Evolutionary conservation across 2,888 invertebrate species (phyloP).

Genomic region (Lamproptera curius): DNA sequence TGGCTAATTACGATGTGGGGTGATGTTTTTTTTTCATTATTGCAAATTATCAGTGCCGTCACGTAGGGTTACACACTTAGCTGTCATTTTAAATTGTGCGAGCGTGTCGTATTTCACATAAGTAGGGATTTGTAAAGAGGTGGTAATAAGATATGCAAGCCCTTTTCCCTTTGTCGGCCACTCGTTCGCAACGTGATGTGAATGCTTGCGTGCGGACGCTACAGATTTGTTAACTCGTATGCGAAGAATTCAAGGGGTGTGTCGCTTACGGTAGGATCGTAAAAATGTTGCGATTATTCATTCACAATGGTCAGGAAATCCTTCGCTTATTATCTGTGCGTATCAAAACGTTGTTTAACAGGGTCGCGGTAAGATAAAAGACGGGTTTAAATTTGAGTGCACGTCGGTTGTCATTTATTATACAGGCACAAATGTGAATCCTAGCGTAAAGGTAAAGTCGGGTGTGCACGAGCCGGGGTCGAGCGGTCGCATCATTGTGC

Average conservation of each 20-base stretch:
- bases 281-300: conserved; percentile 29
- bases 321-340: background rate
- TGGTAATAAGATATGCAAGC: conserved; percentile 76
- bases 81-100: conserved; percentile 61
- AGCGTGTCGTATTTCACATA: conserved; percentile 68
- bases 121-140: conserved; percentile 74
- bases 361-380: conserved; percentile 9
- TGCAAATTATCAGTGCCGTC: conserved; percentile 37
- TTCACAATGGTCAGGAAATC: background rate
- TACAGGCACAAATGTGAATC: conserved; percentile 71
- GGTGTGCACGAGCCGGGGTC: conserved; percentile 62
- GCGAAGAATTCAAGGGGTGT: conserved; percentile 54
- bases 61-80: conserved; percentile 39
- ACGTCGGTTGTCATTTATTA: conserved; percentile 59
- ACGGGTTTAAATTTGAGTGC: conserved; percentile 38
- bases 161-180: conserved; percentile 77
- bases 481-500: conserved; percentile 70
- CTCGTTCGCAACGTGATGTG: conserved; percentile 70
- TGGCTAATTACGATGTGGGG: background rate
- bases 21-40: conserved; percentile 2
- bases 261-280: conserved; percentile 52
- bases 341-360: too few species aligned
- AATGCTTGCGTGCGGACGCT: conserved; percentile 48
- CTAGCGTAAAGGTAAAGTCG: conserved; percentile 67
- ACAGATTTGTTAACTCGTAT: conserved; percentile 59